These are phyloP conservation scores for Riparia riparia DNA, from an alignment of 2,113 vertebrate species.

Conservation along the genomic window DNA sequence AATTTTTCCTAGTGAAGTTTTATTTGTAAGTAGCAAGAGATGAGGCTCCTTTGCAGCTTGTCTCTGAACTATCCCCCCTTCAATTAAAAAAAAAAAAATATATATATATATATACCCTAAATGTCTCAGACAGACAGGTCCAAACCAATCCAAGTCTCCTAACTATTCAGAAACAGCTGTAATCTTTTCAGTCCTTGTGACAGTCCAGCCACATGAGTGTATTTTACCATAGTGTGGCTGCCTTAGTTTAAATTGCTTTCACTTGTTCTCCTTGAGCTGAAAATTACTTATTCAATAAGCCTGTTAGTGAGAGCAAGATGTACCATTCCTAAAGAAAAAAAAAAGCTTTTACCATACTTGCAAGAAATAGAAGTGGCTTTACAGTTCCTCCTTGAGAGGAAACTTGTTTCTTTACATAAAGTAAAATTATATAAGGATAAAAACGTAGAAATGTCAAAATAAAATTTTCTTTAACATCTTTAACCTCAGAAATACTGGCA, in stretches of 20 bases:
- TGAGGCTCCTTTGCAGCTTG: not conserved
- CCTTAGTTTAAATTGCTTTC: not conserved
- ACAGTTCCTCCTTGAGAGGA: not conserved
- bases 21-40: not conserved
- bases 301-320: not conserved
- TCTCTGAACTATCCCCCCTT: not conserved
- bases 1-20: not conserved
- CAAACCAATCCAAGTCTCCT: not conserved
- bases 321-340: not conserved
- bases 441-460: not conserved
- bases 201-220: not conserved
- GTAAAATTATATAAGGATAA: not conserved
- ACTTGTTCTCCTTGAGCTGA: not conserved
- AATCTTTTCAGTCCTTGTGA: not conserved
- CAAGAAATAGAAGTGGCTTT: not conserved
- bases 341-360: not conserved
- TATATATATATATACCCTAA: no score
- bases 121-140: not conserved
- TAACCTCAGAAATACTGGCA: not conserved
- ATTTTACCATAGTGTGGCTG: not conserved
- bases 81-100: not conserved
- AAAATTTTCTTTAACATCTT: not conserved
- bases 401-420: not conserved
- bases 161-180: not conserved
- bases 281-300: slow-evolving; percentile 11